Conservation (phyloP, 2,888 invertebrate genomes). For the Alcis repandata region DNA sequence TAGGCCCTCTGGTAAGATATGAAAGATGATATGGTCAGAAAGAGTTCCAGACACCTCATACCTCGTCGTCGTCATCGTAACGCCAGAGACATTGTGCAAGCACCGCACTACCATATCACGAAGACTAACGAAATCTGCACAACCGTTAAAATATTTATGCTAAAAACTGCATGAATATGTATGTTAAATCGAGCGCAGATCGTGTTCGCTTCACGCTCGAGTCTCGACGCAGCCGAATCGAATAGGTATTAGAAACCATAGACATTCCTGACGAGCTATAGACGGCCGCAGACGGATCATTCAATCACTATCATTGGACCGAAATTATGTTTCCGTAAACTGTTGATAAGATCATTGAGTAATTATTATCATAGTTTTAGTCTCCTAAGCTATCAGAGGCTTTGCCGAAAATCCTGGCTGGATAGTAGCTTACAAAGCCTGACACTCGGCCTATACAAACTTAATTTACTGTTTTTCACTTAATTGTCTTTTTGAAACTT, state of each 20-base stretch:
- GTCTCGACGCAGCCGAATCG: constrained; percentile 47
- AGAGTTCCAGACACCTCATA: neutral
- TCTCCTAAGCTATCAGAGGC: too few relatives aligned
- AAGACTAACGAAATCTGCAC: constrained; percentile 33
- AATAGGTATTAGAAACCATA: constrained; percentile 54
- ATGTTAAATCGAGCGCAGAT: constrained; percentile 55
- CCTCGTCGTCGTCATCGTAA: neutral
- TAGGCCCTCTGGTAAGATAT: too few relatives aligned
- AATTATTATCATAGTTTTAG: too few relatives aligned
- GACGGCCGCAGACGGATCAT: constrained; percentile 33
- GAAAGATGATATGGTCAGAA: too few relatives aligned
- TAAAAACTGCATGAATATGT: constrained; percentile 54
- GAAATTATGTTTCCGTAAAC: neutral
- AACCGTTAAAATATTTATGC: constrained; percentile 39
- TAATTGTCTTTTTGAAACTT: too few relatives aligned
- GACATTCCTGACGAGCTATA: constrained; percentile 56
- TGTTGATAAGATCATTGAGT: too few relatives aligned
- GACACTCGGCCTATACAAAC: too few relatives aligned
- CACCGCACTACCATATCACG: constrained; percentile 21
- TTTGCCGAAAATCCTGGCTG: too few relatives aligned
- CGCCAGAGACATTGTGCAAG: constrained; percentile 20
- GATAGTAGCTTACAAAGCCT: too few relatives aligned
- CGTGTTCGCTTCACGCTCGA: constrained; percentile 57
- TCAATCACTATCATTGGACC: neutral
- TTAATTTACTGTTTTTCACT: too few relatives aligned